phyloP scores from a whole-genome alignment of 2,113 vertebrate genomes.

The Marmota monax region DNA sequence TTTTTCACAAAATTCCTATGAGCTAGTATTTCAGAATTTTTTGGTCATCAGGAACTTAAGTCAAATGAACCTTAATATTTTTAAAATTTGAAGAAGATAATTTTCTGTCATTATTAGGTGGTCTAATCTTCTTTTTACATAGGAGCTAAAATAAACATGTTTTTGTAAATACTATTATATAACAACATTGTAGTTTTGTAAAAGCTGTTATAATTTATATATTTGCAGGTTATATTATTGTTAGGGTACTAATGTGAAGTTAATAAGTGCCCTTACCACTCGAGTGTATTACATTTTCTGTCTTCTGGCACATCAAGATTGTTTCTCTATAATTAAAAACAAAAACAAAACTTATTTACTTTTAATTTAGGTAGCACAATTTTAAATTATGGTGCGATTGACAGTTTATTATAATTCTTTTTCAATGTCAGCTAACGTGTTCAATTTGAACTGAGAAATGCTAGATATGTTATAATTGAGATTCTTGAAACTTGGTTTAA shows the following conservation, averaged over 20 bases:
- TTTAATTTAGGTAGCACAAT: background rate
- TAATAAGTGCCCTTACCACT: background rate
- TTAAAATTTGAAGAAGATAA: background rate
- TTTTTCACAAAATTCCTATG: background rate
- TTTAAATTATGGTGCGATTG: background rate
- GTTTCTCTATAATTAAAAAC: background rate
- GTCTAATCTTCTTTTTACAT: background rate
- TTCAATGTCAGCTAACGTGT: background rate
- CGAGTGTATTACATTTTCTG: background rate
- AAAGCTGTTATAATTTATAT: background rate
- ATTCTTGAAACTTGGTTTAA: slow-evolving; percentile 11
- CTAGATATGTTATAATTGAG: background rate
- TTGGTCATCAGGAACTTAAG: background rate
- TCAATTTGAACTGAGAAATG: background rate
- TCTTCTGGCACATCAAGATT: background rate
- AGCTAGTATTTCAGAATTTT: background rate
- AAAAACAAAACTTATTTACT: background rate
- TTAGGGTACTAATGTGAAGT: background rate
- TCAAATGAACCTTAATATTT: background rate
- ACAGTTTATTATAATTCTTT: slow-evolving; percentile 8
- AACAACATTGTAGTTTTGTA: background rate
- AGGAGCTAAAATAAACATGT: slow-evolving; percentile 22
- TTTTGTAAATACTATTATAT: slow-evolving; percentile 20
- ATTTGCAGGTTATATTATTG: background rate
- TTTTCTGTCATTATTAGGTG: background rate